These are phyloP conservation scores for Leptopilina clavipes DNA, from an alignment of 1,140 invertebrate genomes.

Conservation along the genomic window DNA sequence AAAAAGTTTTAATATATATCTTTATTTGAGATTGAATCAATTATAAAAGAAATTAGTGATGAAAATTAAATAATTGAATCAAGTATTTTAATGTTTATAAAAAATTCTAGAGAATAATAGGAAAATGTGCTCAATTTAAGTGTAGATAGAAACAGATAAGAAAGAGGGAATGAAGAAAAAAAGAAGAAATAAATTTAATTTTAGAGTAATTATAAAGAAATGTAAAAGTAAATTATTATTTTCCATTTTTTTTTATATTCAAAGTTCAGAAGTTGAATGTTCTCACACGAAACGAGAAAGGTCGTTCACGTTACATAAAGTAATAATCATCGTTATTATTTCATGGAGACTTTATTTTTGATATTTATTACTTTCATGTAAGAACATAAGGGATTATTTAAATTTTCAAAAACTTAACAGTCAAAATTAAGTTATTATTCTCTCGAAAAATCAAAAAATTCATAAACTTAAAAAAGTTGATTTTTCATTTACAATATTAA, in stretches of 20 bases:
- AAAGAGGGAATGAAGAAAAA: not conserved
- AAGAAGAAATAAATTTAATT: not conserved
- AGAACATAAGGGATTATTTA: not conserved
- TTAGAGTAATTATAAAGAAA: not conserved
- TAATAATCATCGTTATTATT: not conserved
- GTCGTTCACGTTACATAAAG: not conserved
- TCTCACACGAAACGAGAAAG: not conserved
- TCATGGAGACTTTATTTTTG: not conserved
- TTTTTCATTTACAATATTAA: too few relatives aligned
- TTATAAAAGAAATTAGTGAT: too few relatives aligned
- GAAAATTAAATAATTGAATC: too few relatives aligned
- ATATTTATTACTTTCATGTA: not conserved
- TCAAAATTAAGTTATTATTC: too few relatives aligned
- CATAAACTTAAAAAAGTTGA: too few relatives aligned
- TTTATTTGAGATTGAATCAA: too few relatives aligned
- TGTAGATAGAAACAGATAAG: too few relatives aligned
- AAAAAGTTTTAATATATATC: too few relatives aligned
- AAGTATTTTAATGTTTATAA: too few relatives aligned
- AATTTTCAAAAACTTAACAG: not conserved
- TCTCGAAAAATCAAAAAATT: too few relatives aligned
- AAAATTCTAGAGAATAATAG: too few relatives aligned
- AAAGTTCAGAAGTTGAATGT: slow-evolving; percentile 12
- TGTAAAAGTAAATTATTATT: not conserved
- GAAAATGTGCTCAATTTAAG: too few relatives aligned
- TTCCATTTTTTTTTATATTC: not conserved